Evolutionary conservation across 2,888 invertebrate species (phyloP), one percentile per base, ranked within the genome.

Genomic region (Amphimallon solstitiale): DNA sequence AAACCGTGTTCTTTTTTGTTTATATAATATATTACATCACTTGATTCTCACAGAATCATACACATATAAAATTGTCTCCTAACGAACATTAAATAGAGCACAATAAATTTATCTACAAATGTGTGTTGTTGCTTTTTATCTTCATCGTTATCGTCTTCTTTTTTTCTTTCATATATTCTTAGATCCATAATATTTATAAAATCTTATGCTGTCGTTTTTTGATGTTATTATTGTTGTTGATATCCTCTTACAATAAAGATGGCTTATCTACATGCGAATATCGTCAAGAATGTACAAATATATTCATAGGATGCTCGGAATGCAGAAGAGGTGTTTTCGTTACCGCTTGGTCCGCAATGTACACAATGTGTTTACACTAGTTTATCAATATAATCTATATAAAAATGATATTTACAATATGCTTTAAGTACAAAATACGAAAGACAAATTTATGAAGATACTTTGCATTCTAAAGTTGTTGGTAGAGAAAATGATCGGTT

Each of bases 41-140:
- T 80, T 77, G 82, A 82, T 81, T 80, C 82, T 79, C 77, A 78
- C 74, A 79, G 81, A 82, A 82, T 81, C 81, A 74, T 81, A 82
- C 81, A 82, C 82, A 82, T 82, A 82, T 81, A 82, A 82, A 82
- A 82, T 81, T 80, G 81, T 81, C 78, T 81, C 78, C 82, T 81
- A 81, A 80, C 78, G 79, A 81, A 80, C 79, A 80, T 79, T 80
- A 77, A 80, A 79, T 79, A 79, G 79, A 80, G 80, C 80, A 81
- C 81, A 79, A 77, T 79, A 77, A 61, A 79, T 78, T 77, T 81
- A 80, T 80, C 80, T 81, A 80, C 80, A 73, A 52, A 45, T 37
- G 48, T 52, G 34, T 34, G 49, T 54, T 17, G 56, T 68, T 51
- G 56, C 51, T 61, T 54, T 52, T 34, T 29, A 15, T 10, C n/a